Evolutionary conservation across 2,888 invertebrate species (phyloP), one percentile per base, ranked within the genome.

Genomic region (Tyria jacobaeae): DNA sequence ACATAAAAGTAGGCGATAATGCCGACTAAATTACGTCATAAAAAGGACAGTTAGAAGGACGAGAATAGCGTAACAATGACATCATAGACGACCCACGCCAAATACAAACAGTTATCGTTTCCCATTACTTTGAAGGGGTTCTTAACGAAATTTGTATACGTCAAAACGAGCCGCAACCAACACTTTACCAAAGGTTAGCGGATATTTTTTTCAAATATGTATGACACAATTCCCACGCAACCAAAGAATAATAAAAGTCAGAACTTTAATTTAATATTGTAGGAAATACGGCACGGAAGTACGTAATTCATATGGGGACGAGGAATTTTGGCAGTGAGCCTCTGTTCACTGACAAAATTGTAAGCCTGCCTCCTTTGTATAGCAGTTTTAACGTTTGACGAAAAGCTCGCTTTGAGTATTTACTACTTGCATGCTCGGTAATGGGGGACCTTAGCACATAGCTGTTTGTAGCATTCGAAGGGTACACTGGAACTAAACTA

Each of bases 11-110:
- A 56, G 3, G 21, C 47, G 58, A 58, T 67, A 60, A 65, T 60
- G 66, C 63, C 62, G 31, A 60, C 60, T 52, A 63, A 63, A 72
- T 71, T 63, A 76, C 74, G 74, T 74, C 70, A 76, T 69, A 62
- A 68, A 77, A 72, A 69, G 74, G 74, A 76, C 74, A 76, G 77
- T 77, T 66, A 70, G 68, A 78, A 76, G 78, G 75, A 54, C 70
- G 70, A 72, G 65, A 72, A 78, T 76, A 76, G 57, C 67, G 58
- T 68, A 70, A 76, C 66, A 57, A 64, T 77, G 77, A 73, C 78
- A 79, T 78, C 76, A 78, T 50, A 50, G 63, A 61, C 73, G 54
- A 52, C 76, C 77, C 71, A 78, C 77, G 70, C 71, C 52, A 66
- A 70, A 69, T 63, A 70, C 68, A 74, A 71, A 76, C 74, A 74